Percentiles rank a stretch among this genome's conserved stretches.
phyloP scores from a whole-genome alignment of 2,888 invertebrate species.

The Protophormia terraenovae region DNA sequence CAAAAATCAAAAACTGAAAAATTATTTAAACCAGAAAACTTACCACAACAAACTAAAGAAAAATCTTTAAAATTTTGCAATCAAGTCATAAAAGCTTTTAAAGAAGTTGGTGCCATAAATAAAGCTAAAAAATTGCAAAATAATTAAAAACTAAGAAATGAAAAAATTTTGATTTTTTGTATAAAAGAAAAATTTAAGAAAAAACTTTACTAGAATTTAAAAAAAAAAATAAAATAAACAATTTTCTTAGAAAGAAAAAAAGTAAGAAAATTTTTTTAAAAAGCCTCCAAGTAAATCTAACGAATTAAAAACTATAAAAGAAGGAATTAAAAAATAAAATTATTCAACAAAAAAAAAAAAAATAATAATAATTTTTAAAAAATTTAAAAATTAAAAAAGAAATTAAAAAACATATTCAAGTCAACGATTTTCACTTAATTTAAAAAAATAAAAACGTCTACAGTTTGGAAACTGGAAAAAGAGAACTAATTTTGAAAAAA shows the following conservation, averaged over 20 bases:
- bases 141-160: slow-evolving; percentile 29
- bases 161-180: background rate
- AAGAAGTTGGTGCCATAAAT: slow-evolving; percentile 42
- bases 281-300: background rate
- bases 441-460: background rate
- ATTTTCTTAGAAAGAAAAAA: background rate
- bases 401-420: background rate
- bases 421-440: slow-evolving; percentile 8
- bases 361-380: background rate
- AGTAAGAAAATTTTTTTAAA: background rate
- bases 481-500: background rate
- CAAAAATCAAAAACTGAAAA: slow-evolving; percentile 14
- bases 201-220: background rate
- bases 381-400: background rate
- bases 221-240: background rate
- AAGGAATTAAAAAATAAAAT: background rate
- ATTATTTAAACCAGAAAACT: slow-evolving; percentile 33
- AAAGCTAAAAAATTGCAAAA: slow-evolving; percentile 43
- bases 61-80: slow-evolving; percentile 43
- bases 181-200: background rate
- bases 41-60: slow-evolving; percentile 38
- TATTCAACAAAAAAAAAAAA: background rate
- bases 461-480: slow-evolving; percentile 7
- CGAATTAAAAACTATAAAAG: too few species aligned
- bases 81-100: slow-evolving; percentile 53